Percentiles rank a stretch among this genome's conserved stretches.
These are phyloP conservation scores for Callocephalon fimbriatum DNA, from an alignment of 2,113 vertebrate species.

Conservation along the genomic window DNA sequence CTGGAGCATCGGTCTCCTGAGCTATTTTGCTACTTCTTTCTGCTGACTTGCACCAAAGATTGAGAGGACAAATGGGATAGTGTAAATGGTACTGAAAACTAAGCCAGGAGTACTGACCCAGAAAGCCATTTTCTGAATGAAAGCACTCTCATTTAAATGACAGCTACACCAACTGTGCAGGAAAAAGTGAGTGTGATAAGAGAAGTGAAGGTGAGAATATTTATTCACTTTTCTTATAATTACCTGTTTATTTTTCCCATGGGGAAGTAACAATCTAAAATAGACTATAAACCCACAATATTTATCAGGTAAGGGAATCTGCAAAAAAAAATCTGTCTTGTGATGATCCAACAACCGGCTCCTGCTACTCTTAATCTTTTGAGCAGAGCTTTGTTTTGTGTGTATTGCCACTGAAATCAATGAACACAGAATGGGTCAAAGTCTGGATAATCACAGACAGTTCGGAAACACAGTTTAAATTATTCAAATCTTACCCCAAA, in stretches of 20 bases:
- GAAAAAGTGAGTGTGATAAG: background rate
- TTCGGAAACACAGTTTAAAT: background rate
- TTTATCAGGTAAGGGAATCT: background rate
- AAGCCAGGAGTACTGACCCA: background rate
- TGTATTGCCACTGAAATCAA: background rate
- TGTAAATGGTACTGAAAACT: background rate
- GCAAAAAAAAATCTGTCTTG: background rate
- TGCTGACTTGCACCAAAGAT: background rate
- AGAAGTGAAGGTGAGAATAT: background rate
- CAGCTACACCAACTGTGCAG: background rate
- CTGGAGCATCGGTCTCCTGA: rapidly evolving
- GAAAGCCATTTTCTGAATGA: background rate
- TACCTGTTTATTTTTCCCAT: background rate
- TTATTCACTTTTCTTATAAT: background rate
- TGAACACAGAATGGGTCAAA: background rate
- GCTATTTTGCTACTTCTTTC: background rate
- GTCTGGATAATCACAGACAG: background rate
- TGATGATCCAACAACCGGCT: background rate
- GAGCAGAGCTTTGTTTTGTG: background rate
- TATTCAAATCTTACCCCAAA: background rate
- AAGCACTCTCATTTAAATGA: background rate
- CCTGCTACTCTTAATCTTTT: background rate
- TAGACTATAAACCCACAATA: background rate
- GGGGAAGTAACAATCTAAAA: background rate
- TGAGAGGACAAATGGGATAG: background rate